Evolutionary conservation across 1,140 invertebrate species (phyloP), one percentile per base, ranked within the genome.

Genomic region (Melitaea cinxia): DNA sequence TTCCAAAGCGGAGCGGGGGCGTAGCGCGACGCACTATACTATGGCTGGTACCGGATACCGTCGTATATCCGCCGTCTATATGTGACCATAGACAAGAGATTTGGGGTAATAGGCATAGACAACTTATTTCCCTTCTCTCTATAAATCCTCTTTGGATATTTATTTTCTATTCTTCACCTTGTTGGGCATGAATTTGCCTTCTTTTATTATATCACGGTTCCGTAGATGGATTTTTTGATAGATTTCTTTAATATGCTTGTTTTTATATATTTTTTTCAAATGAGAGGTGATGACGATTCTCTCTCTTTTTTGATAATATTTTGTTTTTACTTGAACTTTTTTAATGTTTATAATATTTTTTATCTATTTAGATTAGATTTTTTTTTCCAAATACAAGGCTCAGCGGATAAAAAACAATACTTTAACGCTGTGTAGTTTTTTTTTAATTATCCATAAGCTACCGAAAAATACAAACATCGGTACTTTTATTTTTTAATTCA

Each of bases 11-110:
- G 65, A 67, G 57, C 57, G 42, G n/a, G 65, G 65, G 30, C 65
- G 57, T 57, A 59, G 55, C 55, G 55, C 63, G 63, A 65, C 63
- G 65, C 50, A 54, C 52, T 67, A 67, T 67, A 67, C 65, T 52
- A 67, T 67, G 65, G 65, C 65, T 60, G 65, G 65, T 61, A 56
- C 55, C 39, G 57, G 42, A 12, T 67, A 67, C 58, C 65, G 60
- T 61, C 65, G 65, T 1, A 61, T 67, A 42, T 56, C 65, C 21
- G 47, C 60, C 57, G 65, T 56, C 19, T 15, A 50, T 33, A 59
- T 66, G 64, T 66, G 64, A 66, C 53, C 64, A 66, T 30, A 66
- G 64, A 59, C 56, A 35, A 65, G 30, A 26, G 60, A 54, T 28
- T 35, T 49, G 62, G 63, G 64, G 64, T 66, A 66, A 66, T 55